Base-by-base conservation (phyloP, 1,140 invertebrate genomes). In the Papilio helenus region DNA sequence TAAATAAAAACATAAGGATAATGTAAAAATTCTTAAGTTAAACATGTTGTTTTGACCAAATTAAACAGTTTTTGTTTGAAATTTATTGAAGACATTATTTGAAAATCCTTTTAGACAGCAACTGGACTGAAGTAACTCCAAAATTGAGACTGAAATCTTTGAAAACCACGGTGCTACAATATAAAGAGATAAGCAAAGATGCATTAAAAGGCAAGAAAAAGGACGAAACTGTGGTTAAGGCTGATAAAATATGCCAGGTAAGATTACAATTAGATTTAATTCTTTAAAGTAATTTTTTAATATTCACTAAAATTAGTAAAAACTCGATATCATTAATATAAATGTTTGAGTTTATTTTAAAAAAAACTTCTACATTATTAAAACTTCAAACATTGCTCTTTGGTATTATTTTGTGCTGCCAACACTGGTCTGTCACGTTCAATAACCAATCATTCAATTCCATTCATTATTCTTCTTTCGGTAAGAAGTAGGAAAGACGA, bases 181-280 rank as follows among this genome's bases (percentile, higher is more conserved):
- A 89, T 80, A 88, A 92, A 68, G 89, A 93, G 79, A 86, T 92
- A 3, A 87, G 92, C 26, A 89, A 86, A 9, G 92, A 93, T 80
- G 87, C 90, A 23, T 79, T 94, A 51, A 93, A 90, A 80, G 92
- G 92, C 7, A 94, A 94, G 81, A 94, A 94, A 80, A 94, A 90
- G 58, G 93, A 94, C 82, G 93, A 94, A 83, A 90, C 90, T 23
- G 86, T 94, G 65, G 85, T 89, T 0, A 93, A 89, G 82, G 86
- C 89, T 1, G 92, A 90, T 80, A 93, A 92, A 78, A 91, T 92
- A 84, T 94, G 92, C 88, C 92, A 94, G 90, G 93, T 94, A 72
- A 85, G 88, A 85, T 20, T 55, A 2, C 18, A 20, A 8, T 55
- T 55, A 20, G 5, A 49, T 18, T 8, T 20, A n/a, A 20, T 55